A percentile compares a stretch with the other conserved stretches of the same genome.
Evolutionary conservation across 2,888 invertebrate species (phyloP).

Genomic region (Andrena camellia): DNA sequence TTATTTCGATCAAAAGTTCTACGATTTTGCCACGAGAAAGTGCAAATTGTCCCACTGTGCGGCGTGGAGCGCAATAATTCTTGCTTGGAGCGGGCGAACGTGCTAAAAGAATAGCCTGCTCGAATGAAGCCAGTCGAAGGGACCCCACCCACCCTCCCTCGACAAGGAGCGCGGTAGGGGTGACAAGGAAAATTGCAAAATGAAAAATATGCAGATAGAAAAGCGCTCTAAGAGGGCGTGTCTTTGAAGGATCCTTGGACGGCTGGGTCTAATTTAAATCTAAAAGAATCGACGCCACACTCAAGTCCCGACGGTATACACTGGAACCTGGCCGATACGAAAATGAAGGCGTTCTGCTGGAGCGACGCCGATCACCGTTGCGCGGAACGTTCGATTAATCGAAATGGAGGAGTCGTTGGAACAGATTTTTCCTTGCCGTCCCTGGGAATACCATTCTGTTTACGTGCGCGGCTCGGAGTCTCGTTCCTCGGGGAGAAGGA

Average conservation of each 20-base stretch:
- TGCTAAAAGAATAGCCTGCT: not conserved
- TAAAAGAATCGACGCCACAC: slow-evolving; percentile 37
- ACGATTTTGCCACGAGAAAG: no score
- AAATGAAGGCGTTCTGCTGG: slow-evolving; percentile 41
- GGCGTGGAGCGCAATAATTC: slow-evolving; percentile 10
- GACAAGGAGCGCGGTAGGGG: not conserved
- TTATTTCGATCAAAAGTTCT: no score
- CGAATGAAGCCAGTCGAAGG: not conserved
- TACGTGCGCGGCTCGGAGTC: not conserved
- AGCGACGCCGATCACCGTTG: not conserved
- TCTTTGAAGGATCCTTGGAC: slow-evolving; percentile 40
- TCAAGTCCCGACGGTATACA: slow-evolving; percentile 10
- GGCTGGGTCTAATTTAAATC: slow-evolving; percentile 56
- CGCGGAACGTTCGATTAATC: slow-evolving; percentile 29
- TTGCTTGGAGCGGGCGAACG: no score
- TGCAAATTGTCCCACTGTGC: no score
- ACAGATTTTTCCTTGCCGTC: not conserved
- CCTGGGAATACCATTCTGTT: slow-evolving; percentile 5
- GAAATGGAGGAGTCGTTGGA: slow-evolving; percentile 4
- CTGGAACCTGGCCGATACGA: slow-evolving; percentile 4
- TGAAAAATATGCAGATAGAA: slow-evolving; percentile 57
- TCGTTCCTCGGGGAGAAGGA: not conserved
- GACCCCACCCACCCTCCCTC: no score
- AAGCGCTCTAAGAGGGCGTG: slow-evolving; percentile 36
- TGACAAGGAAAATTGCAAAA: slow-evolving; percentile 40